Base-by-base conservation (phyloP, 1,140 invertebrate species). In the Lepidotrigona ventralis region DNA sequence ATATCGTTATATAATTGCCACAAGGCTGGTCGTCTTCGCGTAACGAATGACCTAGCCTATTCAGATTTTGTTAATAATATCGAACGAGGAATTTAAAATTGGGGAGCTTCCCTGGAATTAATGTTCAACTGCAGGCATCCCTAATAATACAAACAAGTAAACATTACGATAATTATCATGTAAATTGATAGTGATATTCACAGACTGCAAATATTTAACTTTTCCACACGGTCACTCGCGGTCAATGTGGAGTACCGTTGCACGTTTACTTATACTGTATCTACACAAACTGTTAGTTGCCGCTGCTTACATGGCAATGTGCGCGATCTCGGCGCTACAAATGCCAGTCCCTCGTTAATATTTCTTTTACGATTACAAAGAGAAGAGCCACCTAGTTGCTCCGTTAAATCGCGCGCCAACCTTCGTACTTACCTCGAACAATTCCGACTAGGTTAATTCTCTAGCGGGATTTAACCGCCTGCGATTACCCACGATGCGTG, bases 231-330 rank as follows among this genome's bases (percentile, higher is more conserved):
- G 91, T 91, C 89, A 92, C 89, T 91, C 88, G 88, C 92, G 92
- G 92, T 92, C 92, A 93, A 85, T 86, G 63, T 39, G 63, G 63
- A 80, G 90, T 92, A 92, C 91, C 92, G 91, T 92, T 92, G 92
- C 76, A 51, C 84, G 89, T 87, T 87, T 66, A 73, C 78, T 73
- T n/a, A 56, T 54, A 74, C 72, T 53, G 51, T 64, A 83, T 69
- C 53, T 26, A 26, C 60, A n/a, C 51, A 58, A 46, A 17, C 53
- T 21, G 26, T 63, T 58, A 29, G 60, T 73, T 46, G 63, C 79
- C 71, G 23, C 58, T 80, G 69, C 33, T 79, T 68, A 71, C 60
- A 76, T 74, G 68, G 23, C 15, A 9, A 68, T 64, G 60, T 73
- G 69, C 76, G 53, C 86, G 54, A 39, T 53, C 63, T 77, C n/a